Evolutionary conservation across 2,888 invertebrate species (phyloP).

Genomic region (Melanchra persicariae): DNA sequence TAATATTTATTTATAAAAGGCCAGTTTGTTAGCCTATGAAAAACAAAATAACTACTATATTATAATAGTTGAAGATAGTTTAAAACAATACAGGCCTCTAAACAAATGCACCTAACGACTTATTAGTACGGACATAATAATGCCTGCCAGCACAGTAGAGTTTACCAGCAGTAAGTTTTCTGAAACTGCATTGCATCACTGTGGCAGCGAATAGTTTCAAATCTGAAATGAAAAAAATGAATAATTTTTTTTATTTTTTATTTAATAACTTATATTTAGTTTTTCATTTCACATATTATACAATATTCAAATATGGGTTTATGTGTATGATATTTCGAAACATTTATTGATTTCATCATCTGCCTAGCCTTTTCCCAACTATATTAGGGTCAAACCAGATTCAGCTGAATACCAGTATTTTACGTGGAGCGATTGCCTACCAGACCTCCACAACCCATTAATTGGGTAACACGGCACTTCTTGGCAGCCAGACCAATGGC

Average conservation of each 20-base stretch:
- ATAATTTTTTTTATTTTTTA: background rate
- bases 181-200: constrained; percentile 83
- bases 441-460: too few species aligned
- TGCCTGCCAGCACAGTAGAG: constrained; percentile 85
- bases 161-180: constrained; percentile 87
- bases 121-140: constrained; percentile 81
- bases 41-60: constrained; percentile 58
- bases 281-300: background rate
- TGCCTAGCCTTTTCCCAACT: too few species aligned
- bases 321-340: background rate
- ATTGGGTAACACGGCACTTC: too few species aligned
- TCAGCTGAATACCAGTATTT: too few species aligned
- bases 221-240: constrained; percentile 80
- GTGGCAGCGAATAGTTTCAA: constrained; percentile 78
- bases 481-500: too few species aligned
- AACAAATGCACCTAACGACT: constrained; percentile 87
- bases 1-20: constrained; percentile 54
- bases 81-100: constrained; percentile 71
- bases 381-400: too few species aligned
- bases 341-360: too few species aligned
- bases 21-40: constrained; percentile 50
- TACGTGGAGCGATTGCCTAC: too few species aligned
- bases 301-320: background rate
- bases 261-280: background rate
- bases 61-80: constrained; percentile 55